Evolutionary conservation across 2,888 invertebrate genomes (phyloP).

Genomic region (Netelia melanura): DNA sequence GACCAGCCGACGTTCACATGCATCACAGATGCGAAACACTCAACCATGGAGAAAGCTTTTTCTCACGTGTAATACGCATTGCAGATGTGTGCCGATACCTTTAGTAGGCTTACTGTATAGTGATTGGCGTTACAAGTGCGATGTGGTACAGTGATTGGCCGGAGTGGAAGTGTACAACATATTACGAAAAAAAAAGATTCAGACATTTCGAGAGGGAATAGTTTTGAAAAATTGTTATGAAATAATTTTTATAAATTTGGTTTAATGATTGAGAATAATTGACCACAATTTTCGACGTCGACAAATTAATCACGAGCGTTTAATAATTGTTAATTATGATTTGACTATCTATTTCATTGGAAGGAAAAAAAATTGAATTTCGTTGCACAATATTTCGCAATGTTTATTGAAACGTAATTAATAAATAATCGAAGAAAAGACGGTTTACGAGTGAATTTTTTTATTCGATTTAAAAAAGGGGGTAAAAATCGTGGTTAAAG

Average conservation of each 20-base stretch:
- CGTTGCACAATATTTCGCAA: too few relatives aligned
- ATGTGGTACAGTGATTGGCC: too few relatives aligned
- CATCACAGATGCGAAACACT: slow-evolving; percentile 53
- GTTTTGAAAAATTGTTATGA: neutral
- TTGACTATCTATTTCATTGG: too few relatives aligned
- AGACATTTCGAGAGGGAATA: neutral
- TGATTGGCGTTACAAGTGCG: too few relatives aligned
- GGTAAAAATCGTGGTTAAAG: neutral
- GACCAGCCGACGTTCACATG: slow-evolving; percentile 60
- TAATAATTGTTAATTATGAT: too few relatives aligned
- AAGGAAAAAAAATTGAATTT: too few relatives aligned
- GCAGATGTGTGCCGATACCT: too few relatives aligned
- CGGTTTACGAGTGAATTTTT: neutral
- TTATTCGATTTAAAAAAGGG: neutral
- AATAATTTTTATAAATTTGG: neutral
- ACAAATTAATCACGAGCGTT: too few relatives aligned
- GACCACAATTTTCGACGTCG: neutral
- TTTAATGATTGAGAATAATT: neutral
- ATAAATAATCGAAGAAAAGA: neutral
- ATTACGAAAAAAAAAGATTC: too few relatives aligned
- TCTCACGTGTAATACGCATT: slow-evolving; percentile 7
- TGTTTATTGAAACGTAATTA: neutral
- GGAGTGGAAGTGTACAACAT: too few relatives aligned
- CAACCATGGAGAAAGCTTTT: slow-evolving; percentile 44
- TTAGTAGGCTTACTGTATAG: too few relatives aligned